Base-by-base conservation (phyloP, 2,113 vertebrate species). In the Semicossyphus pulcher region DNA sequence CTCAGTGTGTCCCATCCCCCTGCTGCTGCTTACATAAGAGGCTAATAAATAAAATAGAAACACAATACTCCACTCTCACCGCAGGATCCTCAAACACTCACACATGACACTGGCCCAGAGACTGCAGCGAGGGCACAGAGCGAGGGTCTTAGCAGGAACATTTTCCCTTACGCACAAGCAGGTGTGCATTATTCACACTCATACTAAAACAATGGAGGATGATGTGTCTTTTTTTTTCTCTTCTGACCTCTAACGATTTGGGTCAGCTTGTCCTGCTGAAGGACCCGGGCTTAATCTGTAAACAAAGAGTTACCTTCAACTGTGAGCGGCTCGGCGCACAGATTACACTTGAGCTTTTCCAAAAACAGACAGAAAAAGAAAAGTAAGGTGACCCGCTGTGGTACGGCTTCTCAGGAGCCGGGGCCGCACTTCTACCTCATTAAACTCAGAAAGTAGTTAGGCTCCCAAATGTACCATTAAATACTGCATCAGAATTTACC, bases 11-110 rank as follows among this genome's bases (percentile, higher is more conserved):
- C 80, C 51, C 57, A n/a, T 65, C 45, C 57, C 83, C 85, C 84
- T 51, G 84, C 81, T 91, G 84, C n/a, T 87, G 78, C 86, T 90
- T 92, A 84, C 76, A 86, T 88, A 93, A 91, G 80, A 84, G 36
- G 47, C 83, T 78, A 88, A 91, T 91, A 91, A 90, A 92, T 89
- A 83, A 88, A 88, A 88, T 58, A 88, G 92, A 86, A 90, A 92
- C 83, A 79, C 81, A 86, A 91, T 78, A 90, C 86, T 71, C 69
- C 51, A 45, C 60, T 74, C 80, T 76, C 82, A 68, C 86, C 63
- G 59, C 81, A 70, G 82, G 84, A 74, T 54, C 69, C 74, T 78
- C 75, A 52, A 76, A 75, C 83, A 65, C 69, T 84, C 75, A 71
- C 84, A 75, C 75, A 83, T 75, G 83, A 87, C 66, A 66, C 82